Evolutionary conservation across 2,888 invertebrate species (phyloP).

Genomic region (Campoletis raptor): DNA sequence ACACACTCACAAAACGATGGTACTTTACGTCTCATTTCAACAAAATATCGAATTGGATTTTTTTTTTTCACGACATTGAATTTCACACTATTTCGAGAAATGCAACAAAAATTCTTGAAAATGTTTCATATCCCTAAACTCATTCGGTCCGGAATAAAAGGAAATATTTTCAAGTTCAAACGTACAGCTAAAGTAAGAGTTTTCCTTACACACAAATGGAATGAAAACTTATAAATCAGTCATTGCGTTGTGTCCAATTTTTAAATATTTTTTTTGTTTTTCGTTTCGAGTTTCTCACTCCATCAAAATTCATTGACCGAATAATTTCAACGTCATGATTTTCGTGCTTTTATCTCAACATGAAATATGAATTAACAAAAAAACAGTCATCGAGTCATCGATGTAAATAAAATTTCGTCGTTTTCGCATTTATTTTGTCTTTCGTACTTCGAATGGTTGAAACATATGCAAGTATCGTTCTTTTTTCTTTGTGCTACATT

Average conservation of each 20-base stretch:
- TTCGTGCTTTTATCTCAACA: slow-evolving; percentile 75
- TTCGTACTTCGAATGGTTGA: slow-evolving; percentile 39
- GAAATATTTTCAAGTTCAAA: background rate
- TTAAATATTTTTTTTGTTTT: slow-evolving; percentile 17
- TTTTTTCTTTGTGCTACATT: slow-evolving; percentile 50
- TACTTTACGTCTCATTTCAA: slow-evolving; percentile 60
- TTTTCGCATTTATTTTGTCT: background rate
- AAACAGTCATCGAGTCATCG: slow-evolving; percentile 68
- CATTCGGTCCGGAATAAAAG: background rate
- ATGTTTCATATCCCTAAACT: background rate
- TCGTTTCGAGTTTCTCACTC: background rate
- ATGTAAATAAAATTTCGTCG: slow-evolving; percentile 45
- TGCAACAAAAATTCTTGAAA: background rate
- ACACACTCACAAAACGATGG: slow-evolving; percentile 68
- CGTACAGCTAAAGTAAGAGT: background rate
- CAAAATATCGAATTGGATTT: slow-evolving; percentile 47
- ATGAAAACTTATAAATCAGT: background rate
- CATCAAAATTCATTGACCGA: slow-evolving; percentile 29
- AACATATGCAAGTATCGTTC: slow-evolving; percentile 40
- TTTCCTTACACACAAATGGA: background rate
- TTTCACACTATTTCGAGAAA: background rate
- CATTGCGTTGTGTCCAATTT: background rate
- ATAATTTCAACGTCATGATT: slow-evolving; percentile 42
- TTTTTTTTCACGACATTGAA: slow-evolving; percentile 37
- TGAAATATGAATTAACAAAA: slow-evolving; percentile 73